These are phyloP conservation scores for Sylvilagus floridanus DNA, from an alignment of 2,797 vertebrate species.

Conservation along the genomic window DNA sequence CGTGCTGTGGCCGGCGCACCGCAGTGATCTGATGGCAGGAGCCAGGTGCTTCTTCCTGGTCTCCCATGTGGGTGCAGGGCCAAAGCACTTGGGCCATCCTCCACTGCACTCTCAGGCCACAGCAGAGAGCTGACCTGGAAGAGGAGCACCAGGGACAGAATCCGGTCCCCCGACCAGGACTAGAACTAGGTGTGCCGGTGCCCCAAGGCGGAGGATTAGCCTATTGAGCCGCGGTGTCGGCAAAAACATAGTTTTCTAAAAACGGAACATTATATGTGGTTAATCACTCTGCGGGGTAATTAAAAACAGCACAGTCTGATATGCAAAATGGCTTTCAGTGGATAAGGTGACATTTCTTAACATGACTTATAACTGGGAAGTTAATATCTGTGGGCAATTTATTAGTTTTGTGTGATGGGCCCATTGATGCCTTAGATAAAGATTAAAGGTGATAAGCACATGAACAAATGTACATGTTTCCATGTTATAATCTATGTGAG, in stretches of 20 bases:
- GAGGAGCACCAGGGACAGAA: too few species aligned
- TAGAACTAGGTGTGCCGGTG: too few species aligned
- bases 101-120: too few species aligned
- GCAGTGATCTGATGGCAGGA: too few species aligned
- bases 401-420: neutral
- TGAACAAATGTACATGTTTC: neutral
- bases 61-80: too few species aligned
- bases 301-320: neutral
- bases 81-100: too few species aligned
- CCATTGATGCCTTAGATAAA: neutral
- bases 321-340: neutral
- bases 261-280: neutral
- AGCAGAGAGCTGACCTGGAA: too few species aligned
- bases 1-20: too few species aligned
- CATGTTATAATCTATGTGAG: neutral
- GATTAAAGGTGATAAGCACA: neutral
- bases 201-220: too few species aligned
- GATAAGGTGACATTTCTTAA: neutral
- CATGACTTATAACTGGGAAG: conserved; percentile 2
- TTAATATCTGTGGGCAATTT: neutral
- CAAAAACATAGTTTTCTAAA: conserved; percentile 8
- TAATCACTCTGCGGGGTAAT: neutral
- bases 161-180: too few species aligned
- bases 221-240: too few species aligned
- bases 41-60: too few species aligned